These are phyloP conservation scores for Nemapogon koenigi DNA, from an alignment of 2,888 invertebrate species.

Conservation along the genomic window DNA sequence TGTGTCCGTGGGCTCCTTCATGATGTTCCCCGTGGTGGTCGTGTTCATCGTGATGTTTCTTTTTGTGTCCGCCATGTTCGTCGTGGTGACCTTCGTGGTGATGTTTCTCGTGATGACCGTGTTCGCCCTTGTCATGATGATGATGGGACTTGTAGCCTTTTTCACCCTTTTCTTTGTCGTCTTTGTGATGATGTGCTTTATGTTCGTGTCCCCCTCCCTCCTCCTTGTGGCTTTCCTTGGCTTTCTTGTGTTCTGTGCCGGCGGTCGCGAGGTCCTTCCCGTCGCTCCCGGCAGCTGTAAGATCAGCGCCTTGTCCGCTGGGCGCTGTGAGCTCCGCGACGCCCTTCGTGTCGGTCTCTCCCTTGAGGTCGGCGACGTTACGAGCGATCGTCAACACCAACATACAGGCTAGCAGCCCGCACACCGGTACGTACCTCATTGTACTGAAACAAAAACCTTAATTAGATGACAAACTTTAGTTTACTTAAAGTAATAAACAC, in stretches of 20 bases:
- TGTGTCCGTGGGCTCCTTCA: constrained; percentile 78
- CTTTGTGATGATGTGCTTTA: constrained; percentile 71
- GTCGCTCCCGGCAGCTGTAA: constrained; percentile 17
- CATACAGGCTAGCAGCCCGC: constrained; percentile 34
- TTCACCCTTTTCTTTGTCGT: constrained; percentile 78
- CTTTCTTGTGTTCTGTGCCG: constrained; percentile 54
- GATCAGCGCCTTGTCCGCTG: constrained; percentile 17
- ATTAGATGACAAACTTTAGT: constrained; percentile 7
- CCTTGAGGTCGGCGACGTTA: constrained; percentile 35
- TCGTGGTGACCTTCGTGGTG: constrained; percentile 79
- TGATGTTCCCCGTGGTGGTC: constrained; percentile 80
- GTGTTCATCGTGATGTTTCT: constrained; percentile 79
- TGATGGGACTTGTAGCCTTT: constrained; percentile 80
- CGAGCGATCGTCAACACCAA: constrained; percentile 32
- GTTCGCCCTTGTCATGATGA: constrained; percentile 80
- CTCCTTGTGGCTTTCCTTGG: constrained; percentile 61
- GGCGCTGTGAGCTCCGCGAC: constrained; percentile 21
- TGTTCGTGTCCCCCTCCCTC: constrained; percentile 74
- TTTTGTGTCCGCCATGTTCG: constrained; percentile 81
- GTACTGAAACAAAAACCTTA: constrained; percentile 21
- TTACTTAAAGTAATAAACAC: constrained; percentile 12
- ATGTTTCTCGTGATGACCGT: constrained; percentile 79
- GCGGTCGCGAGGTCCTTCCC: constrained; percentile 49
- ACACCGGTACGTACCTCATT: constrained; percentile 40
- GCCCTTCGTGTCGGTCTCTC: constrained; percentile 24